Percentiles rank a stretch among this genome's conserved stretches.
Evolutionary conservation across 2,113 vertebrate species (phyloP).

Genomic region (Heteronetta atricapilla): DNA sequence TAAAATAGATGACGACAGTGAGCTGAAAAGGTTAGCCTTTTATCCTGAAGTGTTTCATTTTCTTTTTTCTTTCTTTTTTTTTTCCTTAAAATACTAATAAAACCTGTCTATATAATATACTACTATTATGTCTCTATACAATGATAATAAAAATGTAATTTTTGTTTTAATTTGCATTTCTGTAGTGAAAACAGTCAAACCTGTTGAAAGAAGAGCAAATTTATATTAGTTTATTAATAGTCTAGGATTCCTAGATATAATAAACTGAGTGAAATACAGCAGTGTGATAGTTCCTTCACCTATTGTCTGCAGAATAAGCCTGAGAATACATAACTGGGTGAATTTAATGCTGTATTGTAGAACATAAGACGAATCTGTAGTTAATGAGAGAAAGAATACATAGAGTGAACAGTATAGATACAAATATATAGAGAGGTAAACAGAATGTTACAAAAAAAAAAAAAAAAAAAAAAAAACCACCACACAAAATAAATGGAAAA

Average conservation of each 20-base stretch:
- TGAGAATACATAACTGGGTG: background rate
- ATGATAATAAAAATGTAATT: background rate
- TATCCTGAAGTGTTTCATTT: background rate
- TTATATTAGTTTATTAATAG: background rate
- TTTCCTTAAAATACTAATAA: background rate
- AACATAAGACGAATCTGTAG: background rate
- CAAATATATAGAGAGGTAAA: background rate
- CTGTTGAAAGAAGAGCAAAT: background rate
- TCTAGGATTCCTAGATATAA: background rate
- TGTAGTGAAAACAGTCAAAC: background rate
- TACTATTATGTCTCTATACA: background rate
- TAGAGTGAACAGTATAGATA: background rate
- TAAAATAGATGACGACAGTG: too few relatives aligned
- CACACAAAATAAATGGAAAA: background rate
- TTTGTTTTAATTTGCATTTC: background rate
- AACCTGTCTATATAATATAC: background rate
- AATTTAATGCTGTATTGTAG: background rate
- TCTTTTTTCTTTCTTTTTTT: background rate
- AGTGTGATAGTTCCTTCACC: background rate
- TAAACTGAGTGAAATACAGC: background rate
- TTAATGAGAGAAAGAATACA: background rate
- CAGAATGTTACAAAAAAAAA: background rate
- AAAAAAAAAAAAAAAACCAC: background rate
- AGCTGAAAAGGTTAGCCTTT: background rate
- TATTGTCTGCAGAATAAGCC: background rate